Base-by-base conservation (phyloP, 1,140 invertebrate species). In the Scaptomyza graminum region DNA sequence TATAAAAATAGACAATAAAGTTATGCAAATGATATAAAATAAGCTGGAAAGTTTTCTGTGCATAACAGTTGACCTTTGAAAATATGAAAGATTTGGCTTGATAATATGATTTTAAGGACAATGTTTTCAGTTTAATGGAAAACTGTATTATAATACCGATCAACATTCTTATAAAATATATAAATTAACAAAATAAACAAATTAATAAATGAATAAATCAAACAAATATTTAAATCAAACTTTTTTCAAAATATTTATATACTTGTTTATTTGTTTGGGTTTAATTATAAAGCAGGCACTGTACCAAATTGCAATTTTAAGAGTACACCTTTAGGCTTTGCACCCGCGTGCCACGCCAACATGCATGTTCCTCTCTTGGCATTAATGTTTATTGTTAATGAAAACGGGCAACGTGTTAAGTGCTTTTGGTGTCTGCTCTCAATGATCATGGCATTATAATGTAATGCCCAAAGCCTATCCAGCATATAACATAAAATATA, bases 401-500 rank as follows among this genome's bases (percentile, higher is more conserved):
- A 74, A 74, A 85, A 87, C 68, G 66, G 74, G 66, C 74, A 75
- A 75, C 78, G 78, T 85, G 81, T 66, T 74, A 85, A 85, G 82
- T 85, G 78, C 82, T 87, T 77, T 87, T 54, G 82, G 77, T 87
- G 70, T 77, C 74, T 85, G 77, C 74, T 50, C 68, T 68, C 65
- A 76, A 65, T 75, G 82, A 63, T 51, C 70, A 12, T n/a, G 66
- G 66, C 82, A 82, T 85, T 82, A 72, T 81, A 85, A 85, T 87
- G 74, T 74, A 87, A 81, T 65, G 62, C 65, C 50, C 65, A 44
- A 60, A 74, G 37, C 63, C 66, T 75, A 78, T 69, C 52, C 50
- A n/a, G 37, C 37, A 43, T 55, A 28, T 55, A 76, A 59, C 31
- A 70, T 28, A 41, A 69, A 69, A 64, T n/a, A n/a, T n/a, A 47